Base-by-base conservation (phyloP, 2,797 vertebrate species). In the Syndactyla subalaris region DNA sequence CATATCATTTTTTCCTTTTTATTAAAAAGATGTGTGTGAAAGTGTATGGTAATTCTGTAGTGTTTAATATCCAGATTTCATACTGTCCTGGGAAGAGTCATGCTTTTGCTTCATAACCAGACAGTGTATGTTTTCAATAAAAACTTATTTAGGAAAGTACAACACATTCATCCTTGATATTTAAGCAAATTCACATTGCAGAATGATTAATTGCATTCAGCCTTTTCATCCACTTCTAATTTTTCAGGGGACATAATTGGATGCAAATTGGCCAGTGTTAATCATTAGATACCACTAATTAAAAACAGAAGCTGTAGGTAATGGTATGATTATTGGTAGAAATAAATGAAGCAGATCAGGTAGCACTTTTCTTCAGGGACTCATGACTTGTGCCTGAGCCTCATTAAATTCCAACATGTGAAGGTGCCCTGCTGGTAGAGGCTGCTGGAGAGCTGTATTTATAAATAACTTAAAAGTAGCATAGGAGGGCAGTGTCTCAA, bases 271-370 rank as follows among this genome's bases (percentile, higher is more conserved):
- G 79, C 87, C 89, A 95, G 85, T 97, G 95, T 97, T 98, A 97
- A 98, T 98, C 95, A 97, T 97, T 98, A 98, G 89, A 95, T 97
- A 89, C 85, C 77, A 96, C 94, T 98, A 97, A 97, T 97, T 98
- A 97, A 97, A 98, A 98, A 95, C 93, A 97, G 97, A 97, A 98
- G 91, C 96, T 97, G 83, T 94, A 97, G 92, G 97, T 96, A 96
- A 97, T 97, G 86, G 92, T 97, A 97, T 97, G 97, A 97, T 97
- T 97, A 97, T 96, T 97, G 92, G 97, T 97, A 96, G 91, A 97
- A 98, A 97, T 96, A 98, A 98, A 97, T 97, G 97, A 97, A 97
- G 88, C 91, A 83, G 89, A 96, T 97, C 94, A 96, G 88, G 96
- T 96, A 97, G 92, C 76, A 72, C 88, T 97, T 97, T 97, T 96